phyloP scores from a whole-genome alignment of 2,888 invertebrate genomes.

The Laothoe populi region DNA sequence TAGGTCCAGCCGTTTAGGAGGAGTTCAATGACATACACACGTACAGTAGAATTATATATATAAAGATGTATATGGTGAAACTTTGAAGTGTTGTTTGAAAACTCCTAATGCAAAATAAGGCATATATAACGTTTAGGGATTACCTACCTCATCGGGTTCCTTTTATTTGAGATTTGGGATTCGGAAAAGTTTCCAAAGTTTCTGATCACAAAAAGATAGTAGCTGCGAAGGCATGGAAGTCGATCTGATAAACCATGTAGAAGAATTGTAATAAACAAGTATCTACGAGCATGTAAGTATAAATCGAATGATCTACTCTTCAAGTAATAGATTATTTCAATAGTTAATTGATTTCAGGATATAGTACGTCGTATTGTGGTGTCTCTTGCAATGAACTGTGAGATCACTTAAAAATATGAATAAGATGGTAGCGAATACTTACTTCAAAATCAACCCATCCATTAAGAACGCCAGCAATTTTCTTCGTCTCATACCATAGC shows the following conservation, averaged over 20 bases:
- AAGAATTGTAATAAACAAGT: not conserved
- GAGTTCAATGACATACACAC: no score
- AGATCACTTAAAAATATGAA: not conserved
- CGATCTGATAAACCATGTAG: not conserved
- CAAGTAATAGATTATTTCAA: no score
- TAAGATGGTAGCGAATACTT: conserved; percentile 31
- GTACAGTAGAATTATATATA: no score
- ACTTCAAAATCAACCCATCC: conserved; percentile 89
- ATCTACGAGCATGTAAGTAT: not conserved
- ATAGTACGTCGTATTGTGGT: not conserved
- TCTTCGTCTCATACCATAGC: conserved; percentile 88
- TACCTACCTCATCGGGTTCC: not conserved
- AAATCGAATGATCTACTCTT: not conserved
- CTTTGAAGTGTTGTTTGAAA: not conserved
- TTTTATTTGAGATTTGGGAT: conserved; percentile 1
- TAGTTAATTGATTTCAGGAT: not conserved
- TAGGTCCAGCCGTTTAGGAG: no score
- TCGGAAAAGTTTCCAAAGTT: not conserved
- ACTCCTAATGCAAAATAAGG: not conserved
- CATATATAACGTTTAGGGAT: not conserved
- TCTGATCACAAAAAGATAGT: not conserved
- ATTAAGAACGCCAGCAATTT: conserved; percentile 85
- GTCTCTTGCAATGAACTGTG: not conserved
- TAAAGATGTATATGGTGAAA: not conserved
- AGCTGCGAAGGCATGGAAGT: not conserved